Conservation (phyloP, 2,113 vertebrate species). For the Eudyptes chrysolophus region DNA sequence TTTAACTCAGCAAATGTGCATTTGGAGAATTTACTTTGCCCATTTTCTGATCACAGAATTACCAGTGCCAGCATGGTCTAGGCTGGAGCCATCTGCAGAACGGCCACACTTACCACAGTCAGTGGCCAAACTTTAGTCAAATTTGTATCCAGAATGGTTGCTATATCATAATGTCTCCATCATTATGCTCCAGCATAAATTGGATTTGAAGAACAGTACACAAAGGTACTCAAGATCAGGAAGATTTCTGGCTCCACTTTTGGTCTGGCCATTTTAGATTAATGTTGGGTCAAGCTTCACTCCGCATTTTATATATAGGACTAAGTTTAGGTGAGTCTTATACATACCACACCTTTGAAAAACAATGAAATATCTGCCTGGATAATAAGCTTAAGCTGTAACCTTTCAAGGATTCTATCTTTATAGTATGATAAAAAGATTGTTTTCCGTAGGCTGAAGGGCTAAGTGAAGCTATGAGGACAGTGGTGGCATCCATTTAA, state of each 20-base stretch:
- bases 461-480: background rate
- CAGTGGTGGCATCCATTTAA: background rate
- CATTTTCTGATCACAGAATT: background rate
- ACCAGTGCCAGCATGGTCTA: background rate
- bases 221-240: background rate
- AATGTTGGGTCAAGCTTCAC: background rate
- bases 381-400: background rate
- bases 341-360: background rate
- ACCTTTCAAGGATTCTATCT: background rate
- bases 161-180: background rate
- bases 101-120: background rate
- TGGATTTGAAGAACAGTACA: background rate
- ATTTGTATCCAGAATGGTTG: background rate
- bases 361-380: background rate
- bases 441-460: background rate
- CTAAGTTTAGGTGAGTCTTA: background rate
- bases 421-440: background rate
- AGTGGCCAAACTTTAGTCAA: background rate
- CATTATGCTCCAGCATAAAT: background rate
- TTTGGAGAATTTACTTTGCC: background rate
- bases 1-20: background rate
- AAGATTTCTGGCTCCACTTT: background rate
- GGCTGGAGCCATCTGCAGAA: background rate
- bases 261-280: background rate
- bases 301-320: background rate